These are phyloP conservation scores for Temnothorax curvispinosus DNA, from an alignment of 1,140 invertebrate genomes.

Conservation along the genomic window DNA sequence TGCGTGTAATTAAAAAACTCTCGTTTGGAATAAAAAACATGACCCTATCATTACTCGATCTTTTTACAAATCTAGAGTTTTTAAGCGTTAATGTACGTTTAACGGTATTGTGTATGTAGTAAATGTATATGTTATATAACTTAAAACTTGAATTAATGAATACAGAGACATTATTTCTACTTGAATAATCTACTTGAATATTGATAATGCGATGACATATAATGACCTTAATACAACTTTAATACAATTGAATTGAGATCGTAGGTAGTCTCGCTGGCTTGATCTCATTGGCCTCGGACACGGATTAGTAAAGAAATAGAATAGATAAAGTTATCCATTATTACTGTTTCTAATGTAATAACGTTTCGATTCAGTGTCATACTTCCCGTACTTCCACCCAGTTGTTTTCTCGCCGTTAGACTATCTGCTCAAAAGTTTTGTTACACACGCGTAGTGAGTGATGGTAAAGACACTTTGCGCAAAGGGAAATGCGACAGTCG, in stretches of 20 bases:
- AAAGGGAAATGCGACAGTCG: slow-evolving; percentile 33
- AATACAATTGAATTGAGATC: not conserved
- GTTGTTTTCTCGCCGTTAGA: slow-evolving; percentile 51
- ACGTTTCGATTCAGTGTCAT: slow-evolving; percentile 49
- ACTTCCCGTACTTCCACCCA: slow-evolving; percentile 44
- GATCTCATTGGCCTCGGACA: not conserved
- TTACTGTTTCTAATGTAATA: slow-evolving; percentile 45
- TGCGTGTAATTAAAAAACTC: not conserved
- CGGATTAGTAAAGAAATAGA: not conserved
- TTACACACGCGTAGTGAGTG: slow-evolving; percentile 24
- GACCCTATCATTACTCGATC: not conserved
- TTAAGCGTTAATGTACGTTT: not conserved
- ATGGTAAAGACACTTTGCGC: slow-evolving; percentile 49
- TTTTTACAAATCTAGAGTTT: not conserved
- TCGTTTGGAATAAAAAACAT: not conserved
- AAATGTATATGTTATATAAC: too few relatives aligned
- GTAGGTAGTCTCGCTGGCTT: not conserved
- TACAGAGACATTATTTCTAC: not conserved
- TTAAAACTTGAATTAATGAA: not conserved
- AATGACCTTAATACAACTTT: not conserved
- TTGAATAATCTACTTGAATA: not conserved
- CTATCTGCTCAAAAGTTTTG: slow-evolving; percentile 35
- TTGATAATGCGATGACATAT: not conserved
- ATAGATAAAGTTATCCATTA: slow-evolving; percentile 32
- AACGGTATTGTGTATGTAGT: too few relatives aligned